These are phyloP conservation scores for Sebastiscus tertius DNA, from an alignment of 2,797 vertebrate genomes.

Conservation along the genomic window DNA sequence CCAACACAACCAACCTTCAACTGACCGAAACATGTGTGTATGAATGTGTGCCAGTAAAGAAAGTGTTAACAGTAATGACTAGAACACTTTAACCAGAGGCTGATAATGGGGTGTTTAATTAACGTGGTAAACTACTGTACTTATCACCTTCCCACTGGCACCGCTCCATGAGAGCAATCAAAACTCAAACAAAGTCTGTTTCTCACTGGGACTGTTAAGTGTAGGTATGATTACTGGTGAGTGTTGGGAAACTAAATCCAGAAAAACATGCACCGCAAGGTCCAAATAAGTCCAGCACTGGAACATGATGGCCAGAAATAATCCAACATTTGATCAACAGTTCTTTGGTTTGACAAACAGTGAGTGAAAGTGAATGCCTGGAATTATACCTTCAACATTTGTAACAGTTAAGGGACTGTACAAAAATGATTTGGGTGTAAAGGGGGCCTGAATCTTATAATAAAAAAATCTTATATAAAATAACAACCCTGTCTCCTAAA, in stretches of 20 bases:
- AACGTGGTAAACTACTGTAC: conserved; percentile 36
- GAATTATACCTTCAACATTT: neutral
- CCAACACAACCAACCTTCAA: conserved; percentile 18
- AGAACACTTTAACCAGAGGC: conserved; percentile 30
- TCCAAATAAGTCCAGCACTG: neutral
- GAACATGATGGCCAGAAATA: neutral
- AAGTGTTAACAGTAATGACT: conserved; percentile 27
- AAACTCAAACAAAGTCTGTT: neutral
- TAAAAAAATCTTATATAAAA: too few relatives aligned
- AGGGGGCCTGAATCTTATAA: neutral
- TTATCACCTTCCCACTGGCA: conserved; percentile 43
- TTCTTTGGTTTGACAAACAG: neutral
- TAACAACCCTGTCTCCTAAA: too few relatives aligned
- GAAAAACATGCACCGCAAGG: neutral
- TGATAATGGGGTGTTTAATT: conserved; percentile 59
- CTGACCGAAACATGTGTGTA: neutral
- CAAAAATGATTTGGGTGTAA: neutral
- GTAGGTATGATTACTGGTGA: neutral
- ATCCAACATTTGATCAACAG: neutral
- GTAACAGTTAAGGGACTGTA: neutral
- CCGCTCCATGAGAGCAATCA: neutral
- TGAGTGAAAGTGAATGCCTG: neutral
- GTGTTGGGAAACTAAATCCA: neutral
- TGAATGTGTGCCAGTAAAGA: neutral
- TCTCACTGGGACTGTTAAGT: conserved; percentile 8